These are phyloP conservation scores for Toxotes jaculatrix DNA, from an alignment of 2,113 vertebrate species.

Conservation along the genomic window DNA sequence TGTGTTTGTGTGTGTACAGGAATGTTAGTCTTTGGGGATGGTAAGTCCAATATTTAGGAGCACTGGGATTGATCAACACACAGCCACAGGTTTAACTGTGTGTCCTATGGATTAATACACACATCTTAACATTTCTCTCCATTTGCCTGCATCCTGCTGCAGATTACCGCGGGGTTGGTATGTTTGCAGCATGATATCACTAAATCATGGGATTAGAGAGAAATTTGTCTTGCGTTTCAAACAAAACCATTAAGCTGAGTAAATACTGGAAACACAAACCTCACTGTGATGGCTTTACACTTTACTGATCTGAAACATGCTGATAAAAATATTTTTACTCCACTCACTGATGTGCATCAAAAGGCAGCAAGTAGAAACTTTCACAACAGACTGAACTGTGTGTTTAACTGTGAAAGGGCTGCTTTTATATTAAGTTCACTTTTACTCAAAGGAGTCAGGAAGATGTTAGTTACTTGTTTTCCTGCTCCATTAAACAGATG, in stretches of 20 bases:
- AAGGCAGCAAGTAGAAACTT: constrained; percentile 48
- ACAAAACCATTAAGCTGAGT: constrained; percentile 67
- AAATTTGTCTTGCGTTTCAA: constrained; percentile 65
- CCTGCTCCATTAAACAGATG: constrained; percentile 82
- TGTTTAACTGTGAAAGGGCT: constrained; percentile 63
- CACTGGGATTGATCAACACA: constrained; percentile 25
- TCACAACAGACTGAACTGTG: constrained; percentile 68
- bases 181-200: constrained; percentile 61
- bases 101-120: constrained; percentile 56
- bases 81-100: constrained; percentile 39
- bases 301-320: constrained; percentile 47
- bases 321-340: constrained; percentile 52
- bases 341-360: constrained; percentile 49
- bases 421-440: constrained; percentile 78
- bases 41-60: constrained; percentile 30
- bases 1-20: constrained; percentile 28
- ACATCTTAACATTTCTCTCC: constrained; percentile 50
- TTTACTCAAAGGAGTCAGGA: constrained; percentile 72
- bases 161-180: constrained; percentile 56
- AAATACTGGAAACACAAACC: constrained; percentile 44
- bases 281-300: constrained; percentile 22
- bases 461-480: constrained; percentile 84
- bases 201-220: constrained; percentile 67
- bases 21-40: constrained; percentile 12
- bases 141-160: constrained; percentile 43